Evolutionary conservation across 2,113 vertebrate species (phyloP).

Genomic region (Plecturocebus donacophilus): DNA sequence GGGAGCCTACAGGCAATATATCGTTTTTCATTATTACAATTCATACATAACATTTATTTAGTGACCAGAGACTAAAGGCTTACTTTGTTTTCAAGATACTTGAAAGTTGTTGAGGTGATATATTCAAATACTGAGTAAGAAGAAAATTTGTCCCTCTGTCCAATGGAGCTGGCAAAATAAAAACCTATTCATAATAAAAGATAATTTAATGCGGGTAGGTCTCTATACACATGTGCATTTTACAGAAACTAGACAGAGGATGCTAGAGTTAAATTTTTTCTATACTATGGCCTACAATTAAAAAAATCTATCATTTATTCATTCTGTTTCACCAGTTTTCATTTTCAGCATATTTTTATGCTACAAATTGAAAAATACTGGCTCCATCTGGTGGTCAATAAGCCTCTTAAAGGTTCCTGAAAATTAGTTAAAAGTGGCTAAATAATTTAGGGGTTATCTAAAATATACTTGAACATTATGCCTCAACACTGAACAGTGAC

Average conservation of each 20-base stretch:
- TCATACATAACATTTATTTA: not conserved
- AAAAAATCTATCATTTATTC: constrained; percentile 11
- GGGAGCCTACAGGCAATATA: not conserved
- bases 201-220: not conserved
- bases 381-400: constrained; percentile 79
- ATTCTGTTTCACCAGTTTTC: constrained; percentile 54
- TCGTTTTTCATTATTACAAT: constrained; percentile 8
- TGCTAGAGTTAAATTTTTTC: constrained; percentile 2
- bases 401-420: not conserved
- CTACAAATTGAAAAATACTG: constrained; percentile 65
- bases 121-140: not conserved
- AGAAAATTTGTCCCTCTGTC: not conserved
- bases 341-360: constrained; percentile 46
- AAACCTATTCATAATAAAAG: constrained; percentile 37
- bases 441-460: constrained; percentile 19
- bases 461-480: not conserved
- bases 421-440: constrained; percentile 40
- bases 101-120: not conserved
- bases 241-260: not conserved
- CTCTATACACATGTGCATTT: not conserved
- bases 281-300: not conserved
- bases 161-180: not conserved
- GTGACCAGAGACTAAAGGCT: not conserved
- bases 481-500: not conserved
- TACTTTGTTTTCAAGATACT: constrained; percentile 23